These are phyloP conservation scores for Cerceris ruficornis DNA, from an alignment of 2,888 invertebrate species.

Conservation along the genomic window DNA sequence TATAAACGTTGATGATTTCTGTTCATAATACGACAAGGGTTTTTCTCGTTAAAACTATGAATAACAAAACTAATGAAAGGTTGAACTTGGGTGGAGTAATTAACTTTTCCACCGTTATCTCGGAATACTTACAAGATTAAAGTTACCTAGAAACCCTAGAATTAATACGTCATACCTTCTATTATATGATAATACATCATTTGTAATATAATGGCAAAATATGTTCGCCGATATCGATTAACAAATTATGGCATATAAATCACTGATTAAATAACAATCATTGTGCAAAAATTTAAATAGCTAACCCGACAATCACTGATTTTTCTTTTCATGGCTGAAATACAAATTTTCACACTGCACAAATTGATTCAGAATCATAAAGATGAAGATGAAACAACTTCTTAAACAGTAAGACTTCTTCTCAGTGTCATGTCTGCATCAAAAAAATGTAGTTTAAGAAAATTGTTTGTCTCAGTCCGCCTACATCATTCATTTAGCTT, in stretches of 20 bases:
- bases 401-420: no score
- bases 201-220: not conserved
- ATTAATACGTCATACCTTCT: not conserved
- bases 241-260: no score
- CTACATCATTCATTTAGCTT: constrained; percentile 45
- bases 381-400: no score
- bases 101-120: constrained; percentile 37
- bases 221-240: no score
- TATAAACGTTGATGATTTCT: constrained; percentile 20
- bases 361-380: no score
- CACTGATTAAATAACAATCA: not conserved
- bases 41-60: constrained; percentile 22
- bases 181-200: not conserved
- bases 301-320: no score
- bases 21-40: constrained; percentile 23
- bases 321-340: no score
- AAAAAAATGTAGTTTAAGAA: no score
- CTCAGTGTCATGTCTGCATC: no score
- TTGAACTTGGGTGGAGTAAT: constrained; percentile 40
- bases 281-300: no score
- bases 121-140: constrained; percentile 15
- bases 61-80: constrained; percentile 41
- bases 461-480: not conserved
- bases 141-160: not conserved
- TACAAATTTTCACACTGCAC: no score